Evolutionary conservation across 2,888 invertebrate genomes (phyloP), one percentile per base, ranked within the genome.

Genomic region (Allolobophora icterica): DNA sequence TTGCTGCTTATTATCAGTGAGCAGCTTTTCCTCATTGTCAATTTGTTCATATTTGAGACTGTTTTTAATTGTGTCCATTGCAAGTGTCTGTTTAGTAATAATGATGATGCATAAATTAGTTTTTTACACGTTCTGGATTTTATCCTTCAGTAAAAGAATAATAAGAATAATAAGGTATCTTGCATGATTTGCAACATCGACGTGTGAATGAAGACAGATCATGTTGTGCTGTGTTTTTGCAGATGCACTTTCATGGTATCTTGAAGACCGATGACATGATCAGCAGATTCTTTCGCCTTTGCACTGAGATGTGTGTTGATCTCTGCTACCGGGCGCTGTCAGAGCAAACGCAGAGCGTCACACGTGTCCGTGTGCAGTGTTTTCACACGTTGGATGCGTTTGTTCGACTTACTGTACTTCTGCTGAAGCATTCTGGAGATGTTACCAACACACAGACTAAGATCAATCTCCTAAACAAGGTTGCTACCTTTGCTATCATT

Each of bases 201-300:
- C 11, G 30, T n/a, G 71, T 71, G 1, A 5, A 24, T 52, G 24
- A n/a, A 87, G 40, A 42, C 17, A 17, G 71, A 90, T n/a, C n/a
- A n/a, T 35, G 90, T 87, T 89, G 30, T 42, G 19, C n/a, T 45
- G 52, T 91, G 87, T 33, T 58, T 42, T 93, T 95, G 45, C 95
- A 98, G 95, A 98, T 99, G 98, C 99, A 99, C 95, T 97, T 98
- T 94, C 97, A 98, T 94, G 98, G 99, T 11, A 98, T 99, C 92
- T 96, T 99, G 91, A 99, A 99, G 95, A 98, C 99, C 0, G 99
- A 99, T 95, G 99, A 99, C 94, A 96, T 99, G 94, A 99, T 99
- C 92, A 98, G 99, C 0, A 96, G 99, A 91, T 99, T 99, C 96
- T 99, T 99, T 96, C 97, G 99, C 89, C 97, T 99, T 92, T 98